Evolutionary conservation across 2,888 invertebrate genomes (phyloP), one percentile per base, ranked within the genome.

Genomic region (Lasius platythorax): DNA sequence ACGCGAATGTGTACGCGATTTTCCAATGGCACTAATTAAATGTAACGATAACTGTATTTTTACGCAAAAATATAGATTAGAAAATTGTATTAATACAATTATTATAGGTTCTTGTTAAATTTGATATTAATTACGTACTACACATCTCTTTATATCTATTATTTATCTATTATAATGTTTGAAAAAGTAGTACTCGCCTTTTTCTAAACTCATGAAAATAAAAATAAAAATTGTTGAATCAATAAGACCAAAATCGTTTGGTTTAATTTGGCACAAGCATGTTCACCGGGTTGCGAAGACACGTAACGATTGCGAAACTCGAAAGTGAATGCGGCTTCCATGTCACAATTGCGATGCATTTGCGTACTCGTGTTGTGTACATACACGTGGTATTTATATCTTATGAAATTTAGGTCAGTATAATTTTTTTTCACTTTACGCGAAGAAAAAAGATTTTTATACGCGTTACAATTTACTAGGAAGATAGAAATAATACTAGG

Each of bases 291-390:
- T 3, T 30, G 37, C 8, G 30, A 63, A 74, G 63, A 43, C 8
- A 74, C 43, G 61, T 74, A 74, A 74, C 8, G 30, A 43, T 74
- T 74, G 15, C 28, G 63, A 74, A 74, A 74, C 43, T 63, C 30
- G 74, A 74, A 74, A 74, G 74, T 74, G 12, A 74, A 74, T n/a
- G 40, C 40, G 28, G 28, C 2, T 23, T 58, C 15, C 37, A 28
- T 40, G 53, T 53, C 37, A 58, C 18, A 58, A 3, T 56, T 58
- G 15, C 50, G 53, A 37, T 33, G 56, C 12, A 72, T 56, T 23
- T n/a, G 37, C 3, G 9, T 37, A 23, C 15, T 58, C 28, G 5
- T 56, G 23, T 46, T 15, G 1, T 50, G 3, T n/a, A n/a, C 5
- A 9, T n/a, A n/a, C 5, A 9, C 2, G 4, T 37, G 56, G 3